Conservation (phyloP, 2,113 vertebrate species). For the Amazona vittata region DNA sequence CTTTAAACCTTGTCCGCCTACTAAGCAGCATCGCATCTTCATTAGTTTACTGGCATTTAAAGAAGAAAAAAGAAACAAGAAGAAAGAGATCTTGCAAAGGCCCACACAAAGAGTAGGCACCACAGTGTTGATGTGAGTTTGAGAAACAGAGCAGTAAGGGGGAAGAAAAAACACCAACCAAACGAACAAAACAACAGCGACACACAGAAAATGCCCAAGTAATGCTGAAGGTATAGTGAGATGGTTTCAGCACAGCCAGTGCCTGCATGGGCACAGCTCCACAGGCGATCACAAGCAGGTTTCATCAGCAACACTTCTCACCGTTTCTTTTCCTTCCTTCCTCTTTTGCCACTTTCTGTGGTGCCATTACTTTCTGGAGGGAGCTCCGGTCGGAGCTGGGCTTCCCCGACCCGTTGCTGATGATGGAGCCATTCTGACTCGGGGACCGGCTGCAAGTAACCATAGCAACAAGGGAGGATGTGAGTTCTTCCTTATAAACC, state of each 20-base stretch:
- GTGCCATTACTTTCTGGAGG: constrained; percentile 86
- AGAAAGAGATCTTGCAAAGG: neutral
- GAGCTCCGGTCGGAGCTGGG: constrained; percentile 84
- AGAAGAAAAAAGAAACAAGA: neutral
- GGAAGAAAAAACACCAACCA: neutral
- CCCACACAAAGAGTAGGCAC: neutral
- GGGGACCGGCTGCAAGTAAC: constrained; percentile 94
- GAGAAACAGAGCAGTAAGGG: neutral
- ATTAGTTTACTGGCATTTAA: neutral
- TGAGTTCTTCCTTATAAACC: constrained; percentile 77
- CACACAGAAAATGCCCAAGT: neutral
- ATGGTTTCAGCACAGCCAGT: rapidly evolving
- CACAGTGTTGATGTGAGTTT: neutral
- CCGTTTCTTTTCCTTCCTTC: constrained; percentile 88
- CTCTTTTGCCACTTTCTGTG: constrained; percentile 90
- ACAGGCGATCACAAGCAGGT: neutral
- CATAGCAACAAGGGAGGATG: constrained; percentile 92
- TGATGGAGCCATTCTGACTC: constrained; percentile 93
- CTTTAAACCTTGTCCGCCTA: neutral
- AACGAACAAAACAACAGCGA: neutral
- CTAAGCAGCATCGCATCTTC: neutral
- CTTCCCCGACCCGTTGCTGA: constrained; percentile 94
- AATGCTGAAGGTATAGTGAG: neutral
- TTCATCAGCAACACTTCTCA: constrained; percentile 72
- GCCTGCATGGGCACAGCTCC: neutral